These are phyloP conservation scores for Micromussa lordhowensis DNA, from an alignment of 92 coral and sea anemone genomes.

Conservation along the genomic window DNA sequence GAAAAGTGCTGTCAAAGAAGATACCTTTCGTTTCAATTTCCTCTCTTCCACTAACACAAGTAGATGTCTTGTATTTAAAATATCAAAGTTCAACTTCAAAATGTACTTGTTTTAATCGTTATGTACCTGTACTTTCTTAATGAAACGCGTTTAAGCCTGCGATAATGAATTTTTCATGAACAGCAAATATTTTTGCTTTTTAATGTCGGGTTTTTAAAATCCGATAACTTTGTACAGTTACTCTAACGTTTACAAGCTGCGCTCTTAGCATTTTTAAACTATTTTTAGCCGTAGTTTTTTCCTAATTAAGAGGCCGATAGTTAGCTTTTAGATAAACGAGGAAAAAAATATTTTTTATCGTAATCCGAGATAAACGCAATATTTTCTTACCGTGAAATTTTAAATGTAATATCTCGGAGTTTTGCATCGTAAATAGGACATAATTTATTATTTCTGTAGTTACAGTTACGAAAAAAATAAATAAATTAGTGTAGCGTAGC, in stretches of 20 bases:
- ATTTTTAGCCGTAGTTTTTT: neutral
- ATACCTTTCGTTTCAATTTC: neutral
- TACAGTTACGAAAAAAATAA: conserved; percentile 3
- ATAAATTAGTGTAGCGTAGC: neutral
- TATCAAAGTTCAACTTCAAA: neutral
- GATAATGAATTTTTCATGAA: neutral
- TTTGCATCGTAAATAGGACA: conserved; percentile 11
- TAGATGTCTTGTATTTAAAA: conserved; percentile 21
- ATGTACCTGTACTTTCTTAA: conserved; percentile 8
- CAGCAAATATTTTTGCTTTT: neutral
- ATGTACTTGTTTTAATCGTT: neutral
- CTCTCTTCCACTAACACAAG: neutral
- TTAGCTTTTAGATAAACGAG: conserved; percentile 13
- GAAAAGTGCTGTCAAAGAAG: neutral
- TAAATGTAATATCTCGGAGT: conserved; percentile 5
- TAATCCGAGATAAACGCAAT: conserved; percentile 2
- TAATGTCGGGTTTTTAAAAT: conserved; percentile 17
- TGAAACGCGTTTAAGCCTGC: neutral
- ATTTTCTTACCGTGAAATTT: conserved; percentile 35
- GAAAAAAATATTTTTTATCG: conserved; percentile 23
- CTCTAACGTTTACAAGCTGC: neutral
- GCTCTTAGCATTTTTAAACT: conserved; percentile 5
- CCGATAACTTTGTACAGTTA: conserved; percentile 17
- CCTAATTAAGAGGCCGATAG: neutral
- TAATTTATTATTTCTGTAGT: conserved; percentile 19